Conservation (phyloP, 2,888 invertebrate species). For the Hyposoter dolosus region DNA sequence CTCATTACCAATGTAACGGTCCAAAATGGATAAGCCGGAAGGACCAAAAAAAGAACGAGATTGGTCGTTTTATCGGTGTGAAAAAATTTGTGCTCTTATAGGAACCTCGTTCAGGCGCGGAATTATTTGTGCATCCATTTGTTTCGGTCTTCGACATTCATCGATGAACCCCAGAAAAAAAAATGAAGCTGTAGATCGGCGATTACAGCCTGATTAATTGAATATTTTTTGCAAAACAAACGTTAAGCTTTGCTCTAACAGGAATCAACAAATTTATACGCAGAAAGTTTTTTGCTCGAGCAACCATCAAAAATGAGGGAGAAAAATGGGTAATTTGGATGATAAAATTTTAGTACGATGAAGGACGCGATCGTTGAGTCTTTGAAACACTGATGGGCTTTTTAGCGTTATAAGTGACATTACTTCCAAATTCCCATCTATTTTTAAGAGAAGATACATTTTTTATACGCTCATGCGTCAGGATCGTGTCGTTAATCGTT, state of each 20-base stretch:
- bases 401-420: not conserved
- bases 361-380: not conserved
- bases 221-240: too few species aligned
- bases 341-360: not conserved
- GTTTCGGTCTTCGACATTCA: too few species aligned
- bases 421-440: not conserved
- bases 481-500: conserved; percentile 2
- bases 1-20: conserved; percentile 22
- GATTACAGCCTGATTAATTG: not conserved
- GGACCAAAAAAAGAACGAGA: not conserved
- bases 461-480: not conserved
- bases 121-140: too few species aligned
- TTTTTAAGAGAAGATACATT: conserved; percentile 6
- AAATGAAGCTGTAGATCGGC: too few species aligned
- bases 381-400: not conserved
- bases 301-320: not conserved
- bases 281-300: not conserved
- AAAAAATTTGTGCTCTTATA: not conserved
- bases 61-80: not conserved
- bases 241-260: too few species aligned
- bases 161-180: too few species aligned
- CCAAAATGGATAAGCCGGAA: not conserved
- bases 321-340: not conserved
- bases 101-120: conserved; percentile 9
- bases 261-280: not conserved